These are phyloP conservation scores for Malacoraja senta DNA, from an alignment of 2,797 vertebrate genomes.

Conservation along the genomic window DNA sequence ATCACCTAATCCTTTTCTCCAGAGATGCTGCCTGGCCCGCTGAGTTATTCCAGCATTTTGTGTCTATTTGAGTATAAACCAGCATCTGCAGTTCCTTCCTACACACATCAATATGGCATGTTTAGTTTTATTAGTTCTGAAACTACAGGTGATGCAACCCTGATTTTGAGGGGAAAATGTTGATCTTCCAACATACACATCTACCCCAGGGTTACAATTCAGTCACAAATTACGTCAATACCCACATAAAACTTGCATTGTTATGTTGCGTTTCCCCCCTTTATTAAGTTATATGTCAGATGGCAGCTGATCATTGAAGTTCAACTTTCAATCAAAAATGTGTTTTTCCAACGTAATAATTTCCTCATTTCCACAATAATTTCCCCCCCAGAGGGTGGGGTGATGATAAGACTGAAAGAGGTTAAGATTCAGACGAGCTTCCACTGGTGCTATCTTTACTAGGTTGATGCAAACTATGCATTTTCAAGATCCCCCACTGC, in stretches of 20 bases:
- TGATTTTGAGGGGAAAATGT: neutral
- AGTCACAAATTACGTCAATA: neutral
- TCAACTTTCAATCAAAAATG: neutral
- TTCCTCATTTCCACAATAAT: neutral
- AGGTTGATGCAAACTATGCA: neutral
- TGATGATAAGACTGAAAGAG: neutral
- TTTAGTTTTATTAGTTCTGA: neutral
- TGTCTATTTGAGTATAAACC: too few relatives aligned
- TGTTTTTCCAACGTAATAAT: too few relatives aligned
- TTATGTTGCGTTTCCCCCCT: neutral
- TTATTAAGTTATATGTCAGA: neutral
- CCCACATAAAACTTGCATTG: neutral
- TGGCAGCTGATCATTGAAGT: neutral
- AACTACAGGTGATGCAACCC: neutral
- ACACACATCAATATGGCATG: neutral
- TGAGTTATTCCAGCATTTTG: too few relatives aligned
- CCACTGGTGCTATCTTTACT: neutral
- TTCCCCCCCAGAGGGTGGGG: neutral
- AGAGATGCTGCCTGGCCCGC: too few relatives aligned
- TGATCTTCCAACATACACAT: neutral
- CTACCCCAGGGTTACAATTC: neutral
- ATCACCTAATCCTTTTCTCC: too few relatives aligned
- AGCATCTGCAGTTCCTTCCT: too few relatives aligned
- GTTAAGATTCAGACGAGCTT: neutral
- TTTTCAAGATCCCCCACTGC: neutral